Base-by-base conservation (phyloP, 2,888 invertebrate genomes). In the Athalia rosae region DNA sequence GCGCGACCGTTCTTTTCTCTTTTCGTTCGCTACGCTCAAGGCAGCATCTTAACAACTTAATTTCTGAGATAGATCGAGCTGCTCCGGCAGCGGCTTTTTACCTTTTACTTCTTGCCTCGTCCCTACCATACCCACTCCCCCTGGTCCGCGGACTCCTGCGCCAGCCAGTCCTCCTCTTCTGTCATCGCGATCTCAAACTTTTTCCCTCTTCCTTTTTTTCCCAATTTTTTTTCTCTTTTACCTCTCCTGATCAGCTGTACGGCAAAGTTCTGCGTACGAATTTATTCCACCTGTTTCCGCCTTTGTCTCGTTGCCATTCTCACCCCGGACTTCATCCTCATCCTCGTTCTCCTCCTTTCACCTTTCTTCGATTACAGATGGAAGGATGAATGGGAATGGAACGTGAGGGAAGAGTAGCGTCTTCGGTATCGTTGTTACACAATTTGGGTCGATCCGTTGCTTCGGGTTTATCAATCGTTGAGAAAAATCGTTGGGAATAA, bases 11-110 rank as follows among this genome's bases (percentile, higher is more conserved):
- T 74, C 47, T 74, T 59, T 81, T 82, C 80, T 82, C 81, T 81
- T 83, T 82, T 71, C 63, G 78, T 78, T 71, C 79, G 83, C 82
- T 84, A 82, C 84, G 85, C 86, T 85, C 82, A 83, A 82, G 85
- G 85, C 85, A 85, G 82, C 85, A 81, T 86, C 85, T 86, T 86
- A 86, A 86, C 86, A 86, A 85, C 86, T 86, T 85, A 86, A 86
- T 86, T 86, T 84, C 85, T 81, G 84, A 81, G 84, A 84, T 84
- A 82, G 83, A 83, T 81, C 79, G 81, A 80, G 80, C 76, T 77
- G 76, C 76, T 78, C 56, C 11, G 59, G 28, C 28, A 28, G 28
- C 28, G 28, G 47, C 56, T 56, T 78, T 71, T 56, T 66, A 64
- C 66, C 62, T 50, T 76, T 71, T 64, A 15, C 76, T 74, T 66